These are phyloP conservation scores for Macroglossus sobrinus DNA, from an alignment of 2,113 vertebrate species.

Conservation along the genomic window DNA sequence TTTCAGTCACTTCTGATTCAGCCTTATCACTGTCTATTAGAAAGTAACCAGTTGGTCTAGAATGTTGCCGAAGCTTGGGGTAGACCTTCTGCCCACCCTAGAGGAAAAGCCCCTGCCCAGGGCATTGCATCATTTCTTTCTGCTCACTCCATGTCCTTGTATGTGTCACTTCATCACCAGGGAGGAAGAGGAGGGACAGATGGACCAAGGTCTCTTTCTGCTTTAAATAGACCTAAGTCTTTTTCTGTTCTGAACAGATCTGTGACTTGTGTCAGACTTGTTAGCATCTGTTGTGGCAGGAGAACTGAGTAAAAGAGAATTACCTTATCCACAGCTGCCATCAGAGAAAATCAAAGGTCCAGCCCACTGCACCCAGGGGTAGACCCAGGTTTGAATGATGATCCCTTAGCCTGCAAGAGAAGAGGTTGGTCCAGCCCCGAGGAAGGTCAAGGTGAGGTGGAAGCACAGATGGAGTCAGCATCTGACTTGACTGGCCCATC, in stretches of 20 bases:
- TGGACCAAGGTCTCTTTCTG: neutral
- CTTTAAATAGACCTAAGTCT: neutral
- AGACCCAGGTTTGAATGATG: neutral
- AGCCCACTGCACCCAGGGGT: neutral
- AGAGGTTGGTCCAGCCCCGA: neutral
- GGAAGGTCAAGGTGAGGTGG: neutral
- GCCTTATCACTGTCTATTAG: neutral
- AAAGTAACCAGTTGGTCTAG: neutral
- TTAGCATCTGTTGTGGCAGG: neutral
- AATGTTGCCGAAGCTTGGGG: neutral
- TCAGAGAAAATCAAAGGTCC: neutral
- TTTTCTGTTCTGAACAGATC: neutral
- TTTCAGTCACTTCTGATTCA: neutral
- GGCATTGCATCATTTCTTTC: neutral
- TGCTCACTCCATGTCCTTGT: neutral
- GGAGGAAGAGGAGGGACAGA: neutral
- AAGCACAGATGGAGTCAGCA: neutral
- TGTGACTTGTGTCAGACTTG: neutral
- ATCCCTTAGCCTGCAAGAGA: neutral
- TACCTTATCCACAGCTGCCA: neutral
- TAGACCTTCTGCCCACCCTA: neutral
- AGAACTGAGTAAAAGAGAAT: neutral
- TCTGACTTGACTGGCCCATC: neutral
- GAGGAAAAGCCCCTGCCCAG: neutral
- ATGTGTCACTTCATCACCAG: neutral